Evolutionary conservation across 2,797 vertebrate species (phyloP).

Genomic region (Iguana delicatissima): DNA sequence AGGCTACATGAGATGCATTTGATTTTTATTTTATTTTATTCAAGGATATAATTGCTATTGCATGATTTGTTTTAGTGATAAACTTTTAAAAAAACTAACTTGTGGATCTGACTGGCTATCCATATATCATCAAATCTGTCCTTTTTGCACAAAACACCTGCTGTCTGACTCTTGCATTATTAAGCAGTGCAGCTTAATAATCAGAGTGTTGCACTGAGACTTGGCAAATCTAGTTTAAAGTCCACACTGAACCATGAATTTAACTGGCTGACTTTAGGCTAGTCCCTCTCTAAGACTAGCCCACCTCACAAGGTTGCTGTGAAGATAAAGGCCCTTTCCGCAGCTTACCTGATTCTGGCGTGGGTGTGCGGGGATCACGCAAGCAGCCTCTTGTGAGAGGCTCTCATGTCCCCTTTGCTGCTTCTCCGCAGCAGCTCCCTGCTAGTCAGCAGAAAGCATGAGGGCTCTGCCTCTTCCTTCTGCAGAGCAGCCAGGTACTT

Average conservation of each 20-base stretch:
- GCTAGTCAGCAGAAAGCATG: too few species aligned
- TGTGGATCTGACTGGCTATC: not conserved
- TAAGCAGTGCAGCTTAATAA: not conserved
- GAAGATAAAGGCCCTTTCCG: not conserved
- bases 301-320: not conserved
- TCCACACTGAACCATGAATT: not conserved
- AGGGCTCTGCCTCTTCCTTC: too few species aligned
- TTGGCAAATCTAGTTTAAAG: not conserved
- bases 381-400: too few species aligned
- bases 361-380: too few species aligned
- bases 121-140: not conserved
- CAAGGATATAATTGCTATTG: too few species aligned
- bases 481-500: too few species aligned
- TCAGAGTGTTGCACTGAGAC: not conserved
- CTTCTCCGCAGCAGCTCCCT: too few species aligned
- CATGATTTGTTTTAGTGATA: too few species aligned
- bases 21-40: too few species aligned
- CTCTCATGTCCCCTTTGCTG: too few species aligned
- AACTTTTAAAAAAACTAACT: not conserved
- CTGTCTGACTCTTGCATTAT: not conserved
- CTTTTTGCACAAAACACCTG: rapidly evolving
- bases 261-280: not conserved
- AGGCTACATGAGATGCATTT: too few species aligned
- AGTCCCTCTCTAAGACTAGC: not conserved
- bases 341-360: too few species aligned